Base-by-base conservation (phyloP, 2,797 vertebrate genomes). In the Melanotaenia parkinsoni region DNA sequence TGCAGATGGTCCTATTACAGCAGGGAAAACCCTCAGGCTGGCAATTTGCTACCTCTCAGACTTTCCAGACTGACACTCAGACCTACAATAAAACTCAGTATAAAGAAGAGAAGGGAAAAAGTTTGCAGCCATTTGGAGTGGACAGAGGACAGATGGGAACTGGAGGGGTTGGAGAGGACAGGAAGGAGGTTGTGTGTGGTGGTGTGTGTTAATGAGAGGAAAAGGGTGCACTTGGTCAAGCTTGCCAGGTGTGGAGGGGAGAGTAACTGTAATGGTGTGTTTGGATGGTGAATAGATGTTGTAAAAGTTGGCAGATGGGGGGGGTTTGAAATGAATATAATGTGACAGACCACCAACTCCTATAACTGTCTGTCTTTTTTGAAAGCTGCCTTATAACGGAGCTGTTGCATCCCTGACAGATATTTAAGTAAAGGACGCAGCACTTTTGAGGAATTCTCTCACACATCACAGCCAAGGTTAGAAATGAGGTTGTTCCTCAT, bases 31-130 rank as follows among this genome's bases (percentile, higher is more conserved):
- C 82, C 72, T 79, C 69, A 43, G 86, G 69, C 67, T 70, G 75
- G 22, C 61, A 78, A 70, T 88, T 86, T 74, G 75, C 80, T 84
- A 80, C 77, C 81, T 74, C 79, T 83, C 85, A 86, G 74, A 83
- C 78, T 67, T 72, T 77, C 72, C 85, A 71, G 58, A 28, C 83
- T 70, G 71, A 78, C 77, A 84, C 77, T 79, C 28, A 3, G 61
- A 57, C 43, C 58, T 14, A 37, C 59, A 64, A 61, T 63, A 56
- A 76, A 77, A 79, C 62, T 72, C 10, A 24, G 67, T 22, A 12
- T 75, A 56, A 47, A 67, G 75, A 56, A 35, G 58, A 60, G 35
- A 54, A 16, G 20, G 22, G 7, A 14, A 4, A 32, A 32, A 69
- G 51, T 13, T 33, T 58, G 28, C 35, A 51, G 38, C 56, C 0